phyloP scores from a whole-genome alignment of 2,888 invertebrate species.

The Aleiodes testaceus region DNA sequence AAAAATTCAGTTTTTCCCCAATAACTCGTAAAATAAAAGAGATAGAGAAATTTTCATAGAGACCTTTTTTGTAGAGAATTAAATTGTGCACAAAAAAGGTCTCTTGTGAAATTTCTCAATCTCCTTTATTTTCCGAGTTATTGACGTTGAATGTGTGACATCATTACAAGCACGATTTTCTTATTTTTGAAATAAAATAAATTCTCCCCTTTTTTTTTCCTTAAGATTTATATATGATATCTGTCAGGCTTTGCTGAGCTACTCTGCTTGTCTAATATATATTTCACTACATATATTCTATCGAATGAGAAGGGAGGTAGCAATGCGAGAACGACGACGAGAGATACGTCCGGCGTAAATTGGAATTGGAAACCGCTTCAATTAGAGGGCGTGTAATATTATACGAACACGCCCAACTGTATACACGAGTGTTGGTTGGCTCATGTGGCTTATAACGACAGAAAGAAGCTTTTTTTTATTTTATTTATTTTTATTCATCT shows the following conservation, averaged over 20 bases:
- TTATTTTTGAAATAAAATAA: no score
- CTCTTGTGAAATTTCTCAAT: no score
- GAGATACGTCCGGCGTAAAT: conserved; percentile 46
- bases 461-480: background rate
- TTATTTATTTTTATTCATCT: no score
- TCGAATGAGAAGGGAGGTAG: conserved; percentile 24
- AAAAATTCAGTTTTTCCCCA: no score
- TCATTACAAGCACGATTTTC: no score
- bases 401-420: conserved; percentile 50
- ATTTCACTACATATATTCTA: conserved; percentile 22
- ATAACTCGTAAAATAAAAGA: no score
- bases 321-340: conserved; percentile 43
- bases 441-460: background rate
- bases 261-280: conserved; percentile 29
- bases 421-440: conserved; percentile 11
- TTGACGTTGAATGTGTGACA: no score
- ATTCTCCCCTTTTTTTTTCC: no score
- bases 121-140: no score
- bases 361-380: conserved; percentile 54
- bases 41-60: no score
- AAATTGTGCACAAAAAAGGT: no score
- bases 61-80: no score
- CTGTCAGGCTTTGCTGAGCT: conserved; percentile 35
- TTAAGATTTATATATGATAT: conserved; percentile 5
- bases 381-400: conserved; percentile 55